Evolutionary conservation across 1,140 invertebrate genomes (phyloP).

Genomic region (Dinothrombium tinctorium): DNA sequence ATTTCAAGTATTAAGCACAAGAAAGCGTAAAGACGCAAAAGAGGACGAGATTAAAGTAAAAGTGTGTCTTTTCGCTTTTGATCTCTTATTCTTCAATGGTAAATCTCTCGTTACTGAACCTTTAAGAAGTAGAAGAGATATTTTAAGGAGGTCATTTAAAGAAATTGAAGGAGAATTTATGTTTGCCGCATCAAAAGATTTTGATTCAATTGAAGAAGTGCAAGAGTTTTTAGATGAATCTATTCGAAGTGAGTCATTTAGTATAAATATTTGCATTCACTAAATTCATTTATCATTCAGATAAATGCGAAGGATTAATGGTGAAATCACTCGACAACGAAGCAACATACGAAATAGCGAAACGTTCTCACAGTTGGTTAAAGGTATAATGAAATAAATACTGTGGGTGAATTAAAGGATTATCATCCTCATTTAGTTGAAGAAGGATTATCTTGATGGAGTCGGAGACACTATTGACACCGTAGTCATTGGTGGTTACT

Average conservation of each 20-base stretch:
- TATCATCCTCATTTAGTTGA: constrained; percentile 21
- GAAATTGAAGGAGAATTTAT: constrained; percentile 58
- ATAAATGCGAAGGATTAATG: constrained; percentile 96
- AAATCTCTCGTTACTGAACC: constrained; percentile 54
- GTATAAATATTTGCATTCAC: not conserved
- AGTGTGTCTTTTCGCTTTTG: constrained; percentile 94
- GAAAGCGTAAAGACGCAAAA: constrained; percentile 82
- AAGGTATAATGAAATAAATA: constrained; percentile 29
- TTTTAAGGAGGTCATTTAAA: constrained; percentile 34
- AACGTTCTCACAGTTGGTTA: constrained; percentile 86
- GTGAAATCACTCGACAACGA: constrained; percentile 70
- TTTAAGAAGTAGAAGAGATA: constrained; percentile 43
- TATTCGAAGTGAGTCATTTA: constrained; percentile 42
- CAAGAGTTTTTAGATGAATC: constrained; percentile 83
- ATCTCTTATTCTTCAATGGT: constrained; percentile 84
- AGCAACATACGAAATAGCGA: constrained; percentile 92
- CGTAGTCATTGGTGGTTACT: constrained; percentile 84
- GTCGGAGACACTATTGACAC: constrained; percentile 36
- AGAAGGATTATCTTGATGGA: constrained; percentile 35
- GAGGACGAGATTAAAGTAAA: constrained; percentile 80
- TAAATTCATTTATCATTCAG: constrained; percentile 21
- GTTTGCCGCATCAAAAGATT: constrained; percentile 59
- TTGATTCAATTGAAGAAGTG: constrained; percentile 58
- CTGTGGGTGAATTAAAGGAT: constrained; percentile 17
- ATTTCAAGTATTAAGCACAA: constrained; percentile 85